Conservation (phyloP, 2,888 invertebrate species). For the Pterobdella sp. region DNA sequence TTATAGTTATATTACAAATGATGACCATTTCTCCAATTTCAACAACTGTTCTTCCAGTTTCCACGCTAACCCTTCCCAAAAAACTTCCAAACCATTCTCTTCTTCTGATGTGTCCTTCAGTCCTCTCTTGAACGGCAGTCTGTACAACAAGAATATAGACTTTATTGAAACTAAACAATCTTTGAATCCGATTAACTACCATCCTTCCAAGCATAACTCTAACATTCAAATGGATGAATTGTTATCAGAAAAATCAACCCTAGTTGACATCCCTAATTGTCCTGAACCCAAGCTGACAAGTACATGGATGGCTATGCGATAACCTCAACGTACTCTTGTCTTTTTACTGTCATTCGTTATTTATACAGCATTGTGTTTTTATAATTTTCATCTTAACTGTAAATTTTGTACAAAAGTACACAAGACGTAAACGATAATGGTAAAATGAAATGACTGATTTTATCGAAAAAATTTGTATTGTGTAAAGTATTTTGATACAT, state of each 20-base stretch:
- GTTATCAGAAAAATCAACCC: neutral
- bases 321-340: too few relatives aligned
- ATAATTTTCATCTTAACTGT: too few relatives aligned
- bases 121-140: neutral
- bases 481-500: too few relatives aligned
- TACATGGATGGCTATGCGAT: slow-evolving; percentile 6
- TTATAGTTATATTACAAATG: neutral
- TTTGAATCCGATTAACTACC: neutral
- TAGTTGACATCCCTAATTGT: slow-evolving; percentile 19
- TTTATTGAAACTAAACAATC: neutral
- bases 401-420: too few relatives aligned
- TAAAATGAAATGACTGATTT: too few relatives aligned
- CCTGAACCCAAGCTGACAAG: slow-evolving; percentile 21
- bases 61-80: neutral
- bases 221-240: neutral
- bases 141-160: neutral
- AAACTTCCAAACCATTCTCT: neutral
- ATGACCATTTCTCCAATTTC: neutral
- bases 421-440: too few relatives aligned
- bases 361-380: too few relatives aligned
- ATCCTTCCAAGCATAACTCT: neutral
- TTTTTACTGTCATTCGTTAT: too few relatives aligned
- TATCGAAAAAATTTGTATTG: too few relatives aligned
- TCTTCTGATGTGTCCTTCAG: neutral
- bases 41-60: slow-evolving; percentile 2